Conservation (phyloP, 2,113 vertebrate species). For the Nothobranchius kuhntae region DNA sequence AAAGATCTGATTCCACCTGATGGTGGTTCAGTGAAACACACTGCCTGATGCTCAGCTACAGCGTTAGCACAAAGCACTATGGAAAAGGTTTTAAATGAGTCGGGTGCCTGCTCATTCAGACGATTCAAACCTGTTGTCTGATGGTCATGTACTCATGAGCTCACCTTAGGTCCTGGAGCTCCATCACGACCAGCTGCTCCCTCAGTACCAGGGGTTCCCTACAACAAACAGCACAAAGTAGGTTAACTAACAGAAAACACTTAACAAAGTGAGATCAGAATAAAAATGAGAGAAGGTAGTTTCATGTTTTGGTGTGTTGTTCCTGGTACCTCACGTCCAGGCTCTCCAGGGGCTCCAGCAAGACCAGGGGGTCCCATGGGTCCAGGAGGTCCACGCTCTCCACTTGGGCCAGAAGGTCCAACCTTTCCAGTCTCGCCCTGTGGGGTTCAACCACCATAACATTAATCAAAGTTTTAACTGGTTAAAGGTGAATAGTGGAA, state of each 20-base stretch:
- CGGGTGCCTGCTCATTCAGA: too few relatives aligned
- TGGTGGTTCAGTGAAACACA: too few relatives aligned
- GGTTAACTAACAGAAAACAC: constrained; percentile 6
- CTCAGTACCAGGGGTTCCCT: constrained; percentile 93
- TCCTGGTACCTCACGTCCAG: constrained; percentile 91
- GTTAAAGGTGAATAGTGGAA: too few relatives aligned
- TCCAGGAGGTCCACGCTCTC: constrained; percentile 94
- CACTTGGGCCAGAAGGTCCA: constrained; percentile 84
- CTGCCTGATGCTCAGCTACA: not conserved
- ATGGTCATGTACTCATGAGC: constrained; percentile 12
- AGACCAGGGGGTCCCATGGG: constrained; percentile 92
- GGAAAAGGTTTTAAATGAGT: not conserved
- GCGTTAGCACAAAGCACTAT: too few relatives aligned
- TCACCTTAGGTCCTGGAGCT: constrained; percentile 90
- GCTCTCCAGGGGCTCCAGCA: constrained; percentile 91
- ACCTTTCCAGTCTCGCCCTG: constrained; percentile 93
- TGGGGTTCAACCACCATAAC: not conserved
- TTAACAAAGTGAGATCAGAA: not conserved
- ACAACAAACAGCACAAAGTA: constrained; percentile 25
- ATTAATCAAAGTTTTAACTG: not conserved
- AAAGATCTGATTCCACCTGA: too few relatives aligned
- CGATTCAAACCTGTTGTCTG: not conserved
- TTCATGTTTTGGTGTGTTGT: not conserved
- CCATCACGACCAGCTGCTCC: constrained; percentile 93
- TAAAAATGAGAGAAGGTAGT: not conserved